Percentiles rank a stretch among this genome's conserved stretches.
Conservation (phyloP, 1,140 invertebrate genomes). For the Monochamus saltuarius region DNA sequence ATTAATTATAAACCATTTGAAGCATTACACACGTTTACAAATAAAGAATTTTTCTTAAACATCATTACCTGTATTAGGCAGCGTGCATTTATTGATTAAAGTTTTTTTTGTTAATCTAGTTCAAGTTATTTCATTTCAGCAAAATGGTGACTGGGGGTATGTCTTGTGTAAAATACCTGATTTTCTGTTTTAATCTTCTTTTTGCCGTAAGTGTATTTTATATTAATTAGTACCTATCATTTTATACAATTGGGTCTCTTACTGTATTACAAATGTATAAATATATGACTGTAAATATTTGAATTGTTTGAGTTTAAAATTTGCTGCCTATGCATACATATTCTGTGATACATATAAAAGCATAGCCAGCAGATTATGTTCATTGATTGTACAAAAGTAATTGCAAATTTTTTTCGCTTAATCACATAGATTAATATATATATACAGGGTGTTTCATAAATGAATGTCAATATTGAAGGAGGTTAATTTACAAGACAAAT, state of each 20-base stretch:
- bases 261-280: neutral
- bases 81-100: conserved; percentile 2
- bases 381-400: too few species aligned
- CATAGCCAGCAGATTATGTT: neutral
- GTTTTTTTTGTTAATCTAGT: neutral
- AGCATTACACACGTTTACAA: too few species aligned
- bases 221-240: conserved; percentile 8
- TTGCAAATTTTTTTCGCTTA: too few species aligned
- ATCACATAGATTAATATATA: too few species aligned
- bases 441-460: too few species aligned
- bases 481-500: too few species aligned
- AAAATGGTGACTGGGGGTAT: conserved; percentile 73
- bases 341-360: neutral
- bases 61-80: too few species aligned
- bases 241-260: conserved; percentile 4
- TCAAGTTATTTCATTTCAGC: neutral
- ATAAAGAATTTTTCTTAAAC: too few species aligned
- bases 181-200: conserved; percentile 79
- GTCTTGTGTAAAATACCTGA: conserved; percentile 76
- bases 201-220: conserved; percentile 72
- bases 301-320: too few species aligned
- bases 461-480: too few species aligned
- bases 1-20: too few species aligned
- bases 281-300: neutral
- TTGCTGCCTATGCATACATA: neutral